Percentiles rank a stretch among this genome's conserved stretches.
Evolutionary conservation across 2,888 invertebrate species (phyloP).

Genomic region (Drosophila cracens): DNA sequence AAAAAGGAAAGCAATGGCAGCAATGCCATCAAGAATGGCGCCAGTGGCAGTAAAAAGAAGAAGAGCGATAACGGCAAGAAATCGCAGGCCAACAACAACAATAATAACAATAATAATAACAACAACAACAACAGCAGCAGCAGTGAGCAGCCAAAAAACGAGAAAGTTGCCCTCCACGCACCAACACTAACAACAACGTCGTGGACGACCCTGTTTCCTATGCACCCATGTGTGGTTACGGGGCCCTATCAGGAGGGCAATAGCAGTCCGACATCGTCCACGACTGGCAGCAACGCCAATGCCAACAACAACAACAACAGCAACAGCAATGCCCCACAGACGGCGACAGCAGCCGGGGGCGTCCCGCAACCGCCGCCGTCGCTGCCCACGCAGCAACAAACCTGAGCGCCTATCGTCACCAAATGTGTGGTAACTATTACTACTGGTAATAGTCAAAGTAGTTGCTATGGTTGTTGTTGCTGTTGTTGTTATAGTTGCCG

Average conservation of each 20-base stretch:
- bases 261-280: slow-evolving; percentile 85
- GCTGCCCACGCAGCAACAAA: slow-evolving; percentile 59
- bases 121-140: slow-evolving; percentile 53
- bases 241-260: slow-evolving; percentile 92
- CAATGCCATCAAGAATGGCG: slow-evolving; percentile 62
- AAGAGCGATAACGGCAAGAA: slow-evolving; percentile 81
- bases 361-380: slow-evolving; percentile 25
- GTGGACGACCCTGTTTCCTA: slow-evolving; percentile 94
- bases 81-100: slow-evolving; percentile 64
- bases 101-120: slow-evolving; percentile 64
- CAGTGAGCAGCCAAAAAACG: slow-evolving; percentile 85
- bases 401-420: slow-evolving; percentile 50
- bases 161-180: slow-evolving; percentile 85
- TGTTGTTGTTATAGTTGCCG: slow-evolving; percentile 3
- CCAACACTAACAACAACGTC: slow-evolving; percentile 92
- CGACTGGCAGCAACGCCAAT: slow-evolving; percentile 73
- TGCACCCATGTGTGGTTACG: slow-evolving; percentile 94
- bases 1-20: slow-evolving; percentile 72
- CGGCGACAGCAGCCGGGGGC: slow-evolving; percentile 33
- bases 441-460: slow-evolving; percentile 53
- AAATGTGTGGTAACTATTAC: slow-evolving; percentile 49
- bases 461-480: background rate
- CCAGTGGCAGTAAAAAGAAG: slow-evolving; percentile 76
- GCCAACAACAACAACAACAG: slow-evolving; percentile 35
- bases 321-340: slow-evolving; percentile 35